Evolutionary conservation across 2,888 invertebrate genomes (phyloP).

Genomic region (Pterostichus madidus): DNA sequence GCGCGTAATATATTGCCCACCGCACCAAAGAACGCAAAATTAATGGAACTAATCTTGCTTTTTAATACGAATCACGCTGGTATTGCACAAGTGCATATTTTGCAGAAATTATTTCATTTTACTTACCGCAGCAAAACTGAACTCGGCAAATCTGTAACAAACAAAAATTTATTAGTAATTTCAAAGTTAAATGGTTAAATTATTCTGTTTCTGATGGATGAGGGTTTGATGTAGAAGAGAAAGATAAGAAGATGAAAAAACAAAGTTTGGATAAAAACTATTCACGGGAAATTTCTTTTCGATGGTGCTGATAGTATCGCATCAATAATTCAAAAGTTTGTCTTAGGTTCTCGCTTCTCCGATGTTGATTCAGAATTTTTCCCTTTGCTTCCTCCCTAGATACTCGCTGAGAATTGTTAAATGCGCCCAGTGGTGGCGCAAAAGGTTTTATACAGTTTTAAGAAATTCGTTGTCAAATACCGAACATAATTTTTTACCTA

Average conservation of each 20-base stretch:
- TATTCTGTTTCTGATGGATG: constrained; percentile 28
- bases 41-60: constrained; percentile 39
- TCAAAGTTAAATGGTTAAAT: constrained; percentile 28
- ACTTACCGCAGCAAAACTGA: constrained; percentile 35
- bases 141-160: constrained; percentile 27
- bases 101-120: neutral
- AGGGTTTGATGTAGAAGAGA: constrained; percentile 22
- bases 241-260: constrained; percentile 43
- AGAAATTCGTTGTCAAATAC: no score
- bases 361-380: constrained; percentile 7
- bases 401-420: constrained; percentile 36
- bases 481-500: no score
- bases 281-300: constrained; percentile 44
- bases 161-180: constrained; percentile 11
- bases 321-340: constrained; percentile 61
- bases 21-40: constrained; percentile 6
- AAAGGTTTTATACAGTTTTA: no score
- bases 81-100: constrained; percentile 39
- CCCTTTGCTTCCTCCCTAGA: constrained; percentile 1
- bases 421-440: constrained; percentile 20
- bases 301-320: constrained; percentile 41
- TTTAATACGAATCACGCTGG: constrained; percentile 37
- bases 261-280: constrained; percentile 29
- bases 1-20: constrained; percentile 4
- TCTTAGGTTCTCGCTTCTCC: constrained; percentile 26